Conservation (phyloP, 2,888 invertebrate genomes). For the Drosophila neonasuta region DNA sequence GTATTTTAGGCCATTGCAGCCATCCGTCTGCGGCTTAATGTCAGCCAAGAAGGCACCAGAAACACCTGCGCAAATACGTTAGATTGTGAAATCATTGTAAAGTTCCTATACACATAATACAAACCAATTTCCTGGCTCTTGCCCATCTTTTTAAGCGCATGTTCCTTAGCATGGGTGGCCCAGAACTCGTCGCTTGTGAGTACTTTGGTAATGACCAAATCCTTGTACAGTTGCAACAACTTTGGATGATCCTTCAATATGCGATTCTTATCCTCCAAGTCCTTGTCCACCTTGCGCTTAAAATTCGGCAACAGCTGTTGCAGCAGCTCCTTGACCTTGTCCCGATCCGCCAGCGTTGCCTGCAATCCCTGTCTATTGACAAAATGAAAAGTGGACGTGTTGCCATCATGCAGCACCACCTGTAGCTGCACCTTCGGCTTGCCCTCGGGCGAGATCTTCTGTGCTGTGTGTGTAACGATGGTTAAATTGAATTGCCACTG, state of each 20-base stretch:
- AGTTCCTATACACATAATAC: neutral
- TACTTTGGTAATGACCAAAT: constrained; percentile 97
- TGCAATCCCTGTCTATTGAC: constrained; percentile 92
- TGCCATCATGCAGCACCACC: constrained; percentile 95
- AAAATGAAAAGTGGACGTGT: constrained; percentile 98
- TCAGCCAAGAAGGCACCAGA: constrained; percentile 93
- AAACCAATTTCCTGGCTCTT: constrained; percentile 92
- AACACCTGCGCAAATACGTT: constrained; percentile 83
- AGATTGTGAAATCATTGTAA: neutral
- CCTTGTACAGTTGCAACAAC: constrained; percentile 96
- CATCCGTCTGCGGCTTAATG: constrained; percentile 98
- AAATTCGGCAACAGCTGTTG: constrained; percentile 96
- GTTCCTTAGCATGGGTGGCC: constrained; percentile 92
- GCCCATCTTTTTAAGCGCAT: constrained; percentile 88
- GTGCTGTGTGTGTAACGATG: constrained; percentile 85
- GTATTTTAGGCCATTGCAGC: constrained; percentile 97
- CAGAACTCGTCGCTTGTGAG: constrained; percentile 99
- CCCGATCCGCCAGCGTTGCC: constrained; percentile 93
- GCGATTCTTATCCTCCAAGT: constrained; percentile 94
- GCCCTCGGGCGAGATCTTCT: constrained; percentile 98
- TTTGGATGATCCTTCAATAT: constrained; percentile 94
- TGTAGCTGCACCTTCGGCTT: constrained; percentile 99
- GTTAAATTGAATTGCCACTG: neutral
- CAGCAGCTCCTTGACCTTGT: constrained; percentile 95
- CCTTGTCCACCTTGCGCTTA: constrained; percentile 94